phyloP scores from a whole-genome alignment of 2,113 vertebrate species.

The Poeciliopsis occidentalis region DNA sequence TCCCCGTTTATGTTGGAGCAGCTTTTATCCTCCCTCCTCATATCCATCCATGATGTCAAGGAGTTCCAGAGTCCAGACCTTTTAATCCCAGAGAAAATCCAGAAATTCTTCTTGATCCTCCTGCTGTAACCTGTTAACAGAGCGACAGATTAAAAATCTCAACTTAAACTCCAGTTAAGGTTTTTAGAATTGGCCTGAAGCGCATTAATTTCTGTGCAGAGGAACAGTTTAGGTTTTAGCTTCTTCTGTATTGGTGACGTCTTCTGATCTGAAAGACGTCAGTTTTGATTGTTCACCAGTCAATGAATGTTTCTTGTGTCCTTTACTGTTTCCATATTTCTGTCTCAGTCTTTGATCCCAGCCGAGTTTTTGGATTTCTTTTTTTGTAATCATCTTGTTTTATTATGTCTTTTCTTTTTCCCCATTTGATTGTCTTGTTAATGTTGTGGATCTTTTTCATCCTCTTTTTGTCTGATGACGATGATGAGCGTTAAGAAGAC shows the following conservation, averaged over 20 bases:
- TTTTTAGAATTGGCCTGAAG: constrained; percentile 46
- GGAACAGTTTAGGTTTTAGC: background rate
- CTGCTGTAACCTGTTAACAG: constrained; percentile 47
- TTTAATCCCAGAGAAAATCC: constrained; percentile 11
- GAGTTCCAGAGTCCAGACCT: background rate
- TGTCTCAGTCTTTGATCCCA: constrained; percentile 1
- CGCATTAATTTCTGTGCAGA: constrained; percentile 28
- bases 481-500: constrained; percentile 54
- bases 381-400: background rate
- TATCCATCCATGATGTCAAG: constrained; percentile 3
- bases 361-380: background rate
- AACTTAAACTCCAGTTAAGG: constrained; percentile 38
- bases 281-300: constrained; percentile 67
- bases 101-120: constrained; percentile 36
- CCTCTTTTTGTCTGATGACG: constrained; percentile 56
- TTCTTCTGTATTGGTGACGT: constrained; percentile 43
- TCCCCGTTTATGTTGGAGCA: background rate
- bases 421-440: background rate
- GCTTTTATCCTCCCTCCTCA: background rate
- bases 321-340: constrained; percentile 17
- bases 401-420: constrained; percentile 35
- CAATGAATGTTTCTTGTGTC: constrained; percentile 61
- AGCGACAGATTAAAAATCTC: constrained; percentile 52
- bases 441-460: constrained; percentile 57
- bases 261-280: constrained; percentile 40